Conservation (phyloP, 1,140 invertebrate species). For the Drosophila rhopaloa region DNA sequence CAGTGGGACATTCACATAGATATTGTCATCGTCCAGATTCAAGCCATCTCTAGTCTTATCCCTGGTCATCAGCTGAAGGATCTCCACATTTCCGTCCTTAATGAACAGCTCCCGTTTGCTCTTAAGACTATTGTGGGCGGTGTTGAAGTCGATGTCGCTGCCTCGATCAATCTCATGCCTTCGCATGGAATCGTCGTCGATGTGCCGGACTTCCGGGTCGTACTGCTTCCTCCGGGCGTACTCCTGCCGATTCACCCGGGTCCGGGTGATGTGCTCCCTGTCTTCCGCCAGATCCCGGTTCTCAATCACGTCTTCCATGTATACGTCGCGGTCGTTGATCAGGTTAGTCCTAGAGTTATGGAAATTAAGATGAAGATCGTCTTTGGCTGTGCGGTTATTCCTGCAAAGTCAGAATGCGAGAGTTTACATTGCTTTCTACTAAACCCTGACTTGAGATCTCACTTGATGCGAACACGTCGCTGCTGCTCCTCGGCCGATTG, state of each 20-base stretch:
- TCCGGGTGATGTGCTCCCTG: constrained; percentile 82
- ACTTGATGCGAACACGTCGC: constrained; percentile 79
- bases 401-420: constrained; percentile 26
- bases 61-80: constrained; percentile 91
- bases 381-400: constrained; percentile 76
- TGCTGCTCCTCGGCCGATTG: constrained; percentile 77
- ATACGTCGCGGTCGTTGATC: constrained; percentile 87
- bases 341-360: constrained; percentile 84
- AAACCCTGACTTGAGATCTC: neutral
- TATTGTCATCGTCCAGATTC: constrained; percentile 85
- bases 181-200: constrained; percentile 89
- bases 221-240: constrained; percentile 86
- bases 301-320: constrained; percentile 87
- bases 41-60: constrained; percentile 84
- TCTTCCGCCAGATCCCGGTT: constrained; percentile 83
- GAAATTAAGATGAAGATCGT: constrained; percentile 78
- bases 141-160: constrained; percentile 88
- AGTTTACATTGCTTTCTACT: rapidly evolving
- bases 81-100: constrained; percentile 92
- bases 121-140: constrained; percentile 72
- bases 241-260: constrained; percentile 82
- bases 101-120: constrained; percentile 89
- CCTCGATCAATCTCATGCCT: constrained; percentile 91
- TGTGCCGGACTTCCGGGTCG: constrained; percentile 87
- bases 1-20: constrained; percentile 87